Evolutionary conservation across 1,140 invertebrate genomes (phyloP).

Genomic region (Drosophila subobscura): DNA sequence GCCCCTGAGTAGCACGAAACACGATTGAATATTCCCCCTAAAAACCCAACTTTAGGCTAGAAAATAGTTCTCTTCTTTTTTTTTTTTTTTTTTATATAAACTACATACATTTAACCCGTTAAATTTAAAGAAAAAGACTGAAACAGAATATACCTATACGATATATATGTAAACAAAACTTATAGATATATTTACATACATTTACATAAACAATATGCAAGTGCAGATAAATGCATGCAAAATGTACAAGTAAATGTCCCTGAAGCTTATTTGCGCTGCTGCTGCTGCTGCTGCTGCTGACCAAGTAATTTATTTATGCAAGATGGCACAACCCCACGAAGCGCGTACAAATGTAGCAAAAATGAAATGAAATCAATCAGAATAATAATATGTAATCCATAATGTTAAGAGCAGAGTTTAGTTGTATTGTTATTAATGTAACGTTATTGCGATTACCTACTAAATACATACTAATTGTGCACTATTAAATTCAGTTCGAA

Average conservation of each 20-base stretch:
- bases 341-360: slow-evolving; percentile 12
- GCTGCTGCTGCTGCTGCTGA: slow-evolving; percentile 40
- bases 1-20: slow-evolving; percentile 4
- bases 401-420: slow-evolving; percentile 12
- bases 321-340: slow-evolving; percentile 18
- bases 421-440: slow-evolving; percentile 53
- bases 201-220: neutral
- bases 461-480: slow-evolving; percentile 74
- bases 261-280: slow-evolving; percentile 48
- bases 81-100: slow-evolving; percentile 30
- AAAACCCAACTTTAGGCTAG: slow-evolving; percentile 26
- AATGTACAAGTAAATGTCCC: too few species aligned
- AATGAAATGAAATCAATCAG: too few species aligned
- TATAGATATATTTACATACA: neutral
- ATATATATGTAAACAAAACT: neutral
- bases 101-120: slow-evolving; percentile 61
- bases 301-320: slow-evolving; percentile 63
- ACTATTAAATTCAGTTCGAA: slow-evolving; percentile 71
- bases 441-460: slow-evolving; percentile 62
- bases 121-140: slow-evolving; percentile 75
- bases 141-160: slow-evolving; percentile 43
- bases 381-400: too few species aligned
- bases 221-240: too few species aligned
- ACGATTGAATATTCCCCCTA: slow-evolving; percentile 24
- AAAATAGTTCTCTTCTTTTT: slow-evolving; percentile 32